phyloP scores from a whole-genome alignment of 2,888 invertebrate genomes.

The Ormyrus rosae region DNA sequence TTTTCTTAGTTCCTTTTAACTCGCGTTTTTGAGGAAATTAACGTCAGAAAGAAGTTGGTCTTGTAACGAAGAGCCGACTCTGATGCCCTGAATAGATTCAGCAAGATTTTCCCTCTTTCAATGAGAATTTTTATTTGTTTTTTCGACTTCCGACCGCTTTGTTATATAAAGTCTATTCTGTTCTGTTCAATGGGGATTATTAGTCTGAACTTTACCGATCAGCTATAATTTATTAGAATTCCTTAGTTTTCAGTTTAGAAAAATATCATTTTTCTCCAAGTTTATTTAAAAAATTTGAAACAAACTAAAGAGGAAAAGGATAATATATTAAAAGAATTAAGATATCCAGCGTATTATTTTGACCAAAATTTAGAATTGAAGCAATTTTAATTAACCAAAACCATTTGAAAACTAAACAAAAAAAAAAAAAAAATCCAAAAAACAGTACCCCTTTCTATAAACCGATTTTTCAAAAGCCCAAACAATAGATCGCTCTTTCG shows the following conservation, averaged over 20 bases:
- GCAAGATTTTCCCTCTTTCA: conserved; percentile 1
- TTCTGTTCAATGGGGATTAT: conserved; percentile 2
- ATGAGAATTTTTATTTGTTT: conserved; percentile 32
- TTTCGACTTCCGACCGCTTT: conserved; percentile 3
- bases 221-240: not conserved
- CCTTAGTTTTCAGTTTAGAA: too few species aligned
- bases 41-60: conserved; percentile 14
- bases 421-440: too few species aligned
- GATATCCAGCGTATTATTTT: too few species aligned
- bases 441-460: too few species aligned
- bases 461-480: too few species aligned
- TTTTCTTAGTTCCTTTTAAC: conserved; percentile 2
- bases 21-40: conserved; percentile 28
- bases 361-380: too few species aligned
- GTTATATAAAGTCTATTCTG: conserved; percentile 15
- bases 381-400: too few species aligned
- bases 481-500: too few species aligned
- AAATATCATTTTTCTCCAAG: too few species aligned
- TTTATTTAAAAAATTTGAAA: not conserved
- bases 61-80: not conserved
- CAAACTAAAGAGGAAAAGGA: too few species aligned
- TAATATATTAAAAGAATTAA: too few species aligned
- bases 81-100: conserved; percentile 43
- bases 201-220: not conserved
- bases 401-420: too few species aligned